A percentile compares a stretch with the other conserved stretches of the same genome.
Evolutionary conservation across 2,113 vertebrate species (phyloP).

Genomic region (Phodopus roborovskii): DNA sequence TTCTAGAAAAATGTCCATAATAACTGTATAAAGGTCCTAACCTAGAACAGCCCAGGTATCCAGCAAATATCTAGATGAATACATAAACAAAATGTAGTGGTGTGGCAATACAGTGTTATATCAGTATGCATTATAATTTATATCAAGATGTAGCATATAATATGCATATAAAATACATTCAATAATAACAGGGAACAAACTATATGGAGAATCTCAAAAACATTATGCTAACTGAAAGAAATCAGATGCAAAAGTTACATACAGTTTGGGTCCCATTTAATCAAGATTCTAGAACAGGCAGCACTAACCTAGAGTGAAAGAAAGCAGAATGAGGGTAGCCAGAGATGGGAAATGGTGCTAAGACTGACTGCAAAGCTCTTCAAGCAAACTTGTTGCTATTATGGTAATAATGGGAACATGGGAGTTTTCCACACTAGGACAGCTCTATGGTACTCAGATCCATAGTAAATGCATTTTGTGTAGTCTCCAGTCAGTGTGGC

Average conservation of each 20-base stretch:
- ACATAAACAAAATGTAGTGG: not conserved
- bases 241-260: not conserved
- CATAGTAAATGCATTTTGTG: not conserved
- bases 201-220: conserved; percentile 19
- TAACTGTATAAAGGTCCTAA: not conserved
- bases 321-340: not conserved
- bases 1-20: conserved; percentile 17
- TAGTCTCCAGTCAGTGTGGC: not conserved
- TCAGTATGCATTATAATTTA: not conserved
- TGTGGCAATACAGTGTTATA: not conserved
- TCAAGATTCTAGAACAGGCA: conserved; percentile 34
- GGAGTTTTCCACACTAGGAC: not conserved
- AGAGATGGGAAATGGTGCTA: not conserved
- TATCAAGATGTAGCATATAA: not conserved
- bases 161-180: conserved; percentile 16
- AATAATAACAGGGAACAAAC: conserved; percentile 33
- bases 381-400: not conserved
- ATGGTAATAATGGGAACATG: not conserved
- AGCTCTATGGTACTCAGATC: not conserved
- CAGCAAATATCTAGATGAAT: not conserved
- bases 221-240: conserved; percentile 43
- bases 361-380: conserved; percentile 9
- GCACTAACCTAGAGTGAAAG: conserved; percentile 36
- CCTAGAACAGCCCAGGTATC: not conserved
- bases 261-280: not conserved